These are phyloP conservation scores for Polyploca ridens DNA, from an alignment of 2,888 invertebrate genomes.

Conservation along the genomic window DNA sequence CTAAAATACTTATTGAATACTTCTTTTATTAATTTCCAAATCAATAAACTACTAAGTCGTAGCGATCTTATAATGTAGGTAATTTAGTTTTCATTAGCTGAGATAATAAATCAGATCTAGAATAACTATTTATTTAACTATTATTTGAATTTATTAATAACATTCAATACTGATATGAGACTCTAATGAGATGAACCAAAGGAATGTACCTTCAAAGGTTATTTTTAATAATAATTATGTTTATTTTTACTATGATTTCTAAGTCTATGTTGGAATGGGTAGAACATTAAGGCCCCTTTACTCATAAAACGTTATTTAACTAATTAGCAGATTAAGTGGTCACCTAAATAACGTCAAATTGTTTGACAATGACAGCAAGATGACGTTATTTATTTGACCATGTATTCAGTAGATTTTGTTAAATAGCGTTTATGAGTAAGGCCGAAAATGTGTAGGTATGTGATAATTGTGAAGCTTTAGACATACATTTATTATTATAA, in stretches of 20 bases:
- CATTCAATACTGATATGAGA: slow-evolving; percentile 6
- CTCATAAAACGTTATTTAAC: no score
- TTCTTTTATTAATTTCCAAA: neutral
- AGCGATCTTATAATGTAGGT: no score
- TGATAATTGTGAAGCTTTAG: neutral
- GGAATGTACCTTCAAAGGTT: neutral
- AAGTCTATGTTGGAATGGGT: slow-evolving; percentile 4
- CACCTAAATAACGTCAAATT: no score
- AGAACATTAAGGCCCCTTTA: no score
- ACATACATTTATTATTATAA: neutral
- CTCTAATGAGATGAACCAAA: neutral
- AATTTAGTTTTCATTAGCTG: no score
- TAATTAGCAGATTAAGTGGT: no score
- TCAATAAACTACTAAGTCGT: neutral
- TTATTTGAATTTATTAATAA: neutral
- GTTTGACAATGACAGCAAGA: no score
- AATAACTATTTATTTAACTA: neutral
- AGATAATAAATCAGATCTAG: neutral
- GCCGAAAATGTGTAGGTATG: neutral
- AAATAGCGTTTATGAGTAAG: no score
- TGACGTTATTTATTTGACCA: no score
- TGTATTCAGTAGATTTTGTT: no score
- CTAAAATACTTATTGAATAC: neutral
- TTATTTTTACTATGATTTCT: neutral
- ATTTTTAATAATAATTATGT: neutral